phyloP scores from a whole-genome alignment of 92 coral and sea anemone species.

The Epizoanthus fatuus region DNA sequence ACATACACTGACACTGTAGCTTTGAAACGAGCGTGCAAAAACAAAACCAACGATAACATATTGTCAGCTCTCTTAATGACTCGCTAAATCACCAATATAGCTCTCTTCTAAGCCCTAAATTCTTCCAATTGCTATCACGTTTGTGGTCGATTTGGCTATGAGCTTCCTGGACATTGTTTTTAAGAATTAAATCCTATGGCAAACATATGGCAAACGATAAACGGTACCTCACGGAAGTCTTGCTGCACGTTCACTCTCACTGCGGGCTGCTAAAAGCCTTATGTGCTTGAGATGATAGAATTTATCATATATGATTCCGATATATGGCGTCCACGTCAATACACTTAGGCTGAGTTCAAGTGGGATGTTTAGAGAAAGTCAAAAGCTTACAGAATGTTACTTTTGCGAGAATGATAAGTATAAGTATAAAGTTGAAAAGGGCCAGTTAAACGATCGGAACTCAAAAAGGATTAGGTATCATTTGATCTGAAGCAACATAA shows the following conservation, averaged over 20 bases:
- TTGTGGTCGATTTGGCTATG: background rate
- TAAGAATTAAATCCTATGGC: constrained; percentile 37
- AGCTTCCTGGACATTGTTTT: background rate
- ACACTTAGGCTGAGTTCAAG: constrained; percentile 33
- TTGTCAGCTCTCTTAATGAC: constrained; percentile 3
- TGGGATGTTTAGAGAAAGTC: constrained; percentile 24
- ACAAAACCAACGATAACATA: constrained; percentile 47
- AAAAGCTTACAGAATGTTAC: constrained; percentile 21
- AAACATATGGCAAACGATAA: constrained; percentile 46
- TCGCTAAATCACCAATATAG: constrained; percentile 17
- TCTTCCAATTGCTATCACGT: constrained; percentile 24
- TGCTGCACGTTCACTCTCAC: constrained; percentile 25
- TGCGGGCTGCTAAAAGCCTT: constrained; percentile 47
- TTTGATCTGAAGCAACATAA: constrained; percentile 71
- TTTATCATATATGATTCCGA: constrained; percentile 18
- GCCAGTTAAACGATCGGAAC: constrained; percentile 58
- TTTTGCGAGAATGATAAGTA: constrained; percentile 24
- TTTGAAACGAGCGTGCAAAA: constrained; percentile 66
- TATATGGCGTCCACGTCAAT: constrained; percentile 30
- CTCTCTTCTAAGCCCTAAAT: constrained; percentile 30
- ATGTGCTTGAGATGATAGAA: constrained; percentile 27
- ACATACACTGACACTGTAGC: constrained; percentile 64
- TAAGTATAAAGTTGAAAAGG: constrained; percentile 31
- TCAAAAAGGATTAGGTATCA: constrained; percentile 76
- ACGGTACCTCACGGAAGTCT: constrained; percentile 39